phyloP scores from a whole-genome alignment of 2,888 invertebrate species.

The Drosophila histrio region DNA sequence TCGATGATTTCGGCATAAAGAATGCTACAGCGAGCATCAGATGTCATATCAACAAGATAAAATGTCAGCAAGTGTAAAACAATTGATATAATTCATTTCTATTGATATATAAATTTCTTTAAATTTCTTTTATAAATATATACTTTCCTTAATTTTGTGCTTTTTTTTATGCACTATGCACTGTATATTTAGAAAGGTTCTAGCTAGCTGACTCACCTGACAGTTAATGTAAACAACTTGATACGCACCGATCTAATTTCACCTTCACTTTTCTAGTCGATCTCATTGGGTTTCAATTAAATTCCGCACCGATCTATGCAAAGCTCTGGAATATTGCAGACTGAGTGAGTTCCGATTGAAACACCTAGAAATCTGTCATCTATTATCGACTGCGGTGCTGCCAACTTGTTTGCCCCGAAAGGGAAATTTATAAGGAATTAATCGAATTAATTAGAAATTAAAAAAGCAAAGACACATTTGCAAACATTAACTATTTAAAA shows the following conservation, averaged over 20 bases:
- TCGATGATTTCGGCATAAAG: not conserved
- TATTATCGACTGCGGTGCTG: not conserved
- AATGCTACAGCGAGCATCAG: not conserved
- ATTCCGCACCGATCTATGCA: not conserved
- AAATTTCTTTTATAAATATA: not conserved
- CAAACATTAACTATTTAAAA: too few relatives aligned
- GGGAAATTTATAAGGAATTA: not conserved
- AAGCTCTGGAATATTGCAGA: not conserved
- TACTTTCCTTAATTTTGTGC: not conserved
- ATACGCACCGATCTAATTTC: not conserved
- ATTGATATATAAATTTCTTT: not conserved
- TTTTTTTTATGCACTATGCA: not conserved
- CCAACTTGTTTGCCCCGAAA: not conserved
- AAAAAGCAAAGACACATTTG: too few relatives aligned
- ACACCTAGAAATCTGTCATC: not conserved
- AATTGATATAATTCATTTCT: too few relatives aligned
- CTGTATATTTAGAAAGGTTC: not conserved
- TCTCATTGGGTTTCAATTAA: not conserved
- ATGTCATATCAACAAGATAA: not conserved
- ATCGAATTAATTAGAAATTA: too few relatives aligned
- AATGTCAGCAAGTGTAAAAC: too few relatives aligned
- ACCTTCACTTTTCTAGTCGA: not conserved
- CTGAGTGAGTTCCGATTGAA: not conserved
- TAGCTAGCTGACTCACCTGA: slow-evolving; percentile 8
- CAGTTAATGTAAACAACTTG: not conserved